These are phyloP conservation scores for Netelia melanura DNA, from an alignment of 2,888 invertebrate genomes.

Conservation along the genomic window DNA sequence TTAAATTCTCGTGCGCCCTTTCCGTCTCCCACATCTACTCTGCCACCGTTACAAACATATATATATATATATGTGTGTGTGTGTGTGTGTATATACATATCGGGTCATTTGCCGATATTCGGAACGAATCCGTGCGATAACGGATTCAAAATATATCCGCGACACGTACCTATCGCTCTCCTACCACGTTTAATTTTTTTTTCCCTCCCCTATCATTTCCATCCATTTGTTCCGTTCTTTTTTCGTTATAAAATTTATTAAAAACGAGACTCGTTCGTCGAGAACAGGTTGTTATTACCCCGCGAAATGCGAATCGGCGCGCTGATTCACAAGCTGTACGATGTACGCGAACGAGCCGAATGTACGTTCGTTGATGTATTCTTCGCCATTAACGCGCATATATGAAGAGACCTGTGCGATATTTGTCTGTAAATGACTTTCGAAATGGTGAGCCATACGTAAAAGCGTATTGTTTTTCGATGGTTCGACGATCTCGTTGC, in stretches of 20 bases:
- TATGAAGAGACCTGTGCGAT: not conserved
- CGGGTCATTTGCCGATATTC: constrained; percentile 49
- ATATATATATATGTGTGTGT: not conserved
- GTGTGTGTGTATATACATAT: not conserved
- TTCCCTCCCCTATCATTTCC: not conserved
- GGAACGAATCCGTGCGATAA: constrained; percentile 38
- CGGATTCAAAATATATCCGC: constrained; percentile 5
- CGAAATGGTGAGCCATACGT: constrained; percentile 35
- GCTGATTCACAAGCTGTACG: not conserved
- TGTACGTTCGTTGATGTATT: not conserved
- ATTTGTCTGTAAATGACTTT: constrained; percentile 5
- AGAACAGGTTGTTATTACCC: not conserved
- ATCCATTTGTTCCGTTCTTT: not conserved
- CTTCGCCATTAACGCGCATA: not conserved
- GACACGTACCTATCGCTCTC: not conserved
- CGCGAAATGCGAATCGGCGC: not conserved
- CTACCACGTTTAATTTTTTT: constrained; percentile 3
- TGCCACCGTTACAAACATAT: constrained; percentile 19
- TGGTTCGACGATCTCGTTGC: no score
- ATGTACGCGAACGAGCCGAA: not conserved
- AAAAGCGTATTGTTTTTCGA: constrained; percentile 60
- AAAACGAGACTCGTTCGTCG: not conserved
- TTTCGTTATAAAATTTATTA: not conserved
- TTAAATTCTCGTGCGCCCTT: constrained; percentile 55
- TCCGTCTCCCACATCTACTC: constrained; percentile 25